A percentile compares a stretch with the other conserved stretches of the same genome.
Conservation (phyloP, 2,113 vertebrate species). For the Rhinopomastus cyanomelas region DNA sequence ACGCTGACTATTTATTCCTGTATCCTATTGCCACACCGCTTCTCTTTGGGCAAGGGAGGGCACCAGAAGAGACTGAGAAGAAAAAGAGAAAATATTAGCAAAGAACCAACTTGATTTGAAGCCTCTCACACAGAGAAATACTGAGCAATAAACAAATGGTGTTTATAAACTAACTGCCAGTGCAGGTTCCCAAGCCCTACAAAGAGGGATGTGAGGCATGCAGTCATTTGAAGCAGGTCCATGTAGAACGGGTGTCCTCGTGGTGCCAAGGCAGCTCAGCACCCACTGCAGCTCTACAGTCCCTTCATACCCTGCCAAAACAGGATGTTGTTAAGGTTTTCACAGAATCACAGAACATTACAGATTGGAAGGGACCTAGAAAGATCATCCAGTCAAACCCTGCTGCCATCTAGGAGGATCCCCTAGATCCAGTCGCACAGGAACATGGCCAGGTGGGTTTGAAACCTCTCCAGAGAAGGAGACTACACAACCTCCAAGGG, state of each 20-base stretch:
- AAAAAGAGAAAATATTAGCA: neutral
- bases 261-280: neutral
- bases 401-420: no score
- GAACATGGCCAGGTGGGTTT: no score
- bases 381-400: no score
- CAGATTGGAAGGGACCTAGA: no score
- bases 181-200: neutral
- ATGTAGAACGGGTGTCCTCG: neutral
- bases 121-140: neutral
- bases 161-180: neutral
- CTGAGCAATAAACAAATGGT: neutral
- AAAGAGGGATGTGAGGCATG: neutral
- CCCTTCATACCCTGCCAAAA: neutral
- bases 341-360: no score
- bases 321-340: neutral
- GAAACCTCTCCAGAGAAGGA: no score
- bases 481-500: no score
- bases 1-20: neutral
- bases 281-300: neutral
- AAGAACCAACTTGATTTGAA: neutral
- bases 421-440: no score
- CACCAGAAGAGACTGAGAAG: neutral
- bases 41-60: neutral
- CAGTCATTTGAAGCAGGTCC: neutral
- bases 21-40: accelerated